phyloP scores from a whole-genome alignment of 1,140 invertebrate species.

The Hypothenemus hampei region DNA sequence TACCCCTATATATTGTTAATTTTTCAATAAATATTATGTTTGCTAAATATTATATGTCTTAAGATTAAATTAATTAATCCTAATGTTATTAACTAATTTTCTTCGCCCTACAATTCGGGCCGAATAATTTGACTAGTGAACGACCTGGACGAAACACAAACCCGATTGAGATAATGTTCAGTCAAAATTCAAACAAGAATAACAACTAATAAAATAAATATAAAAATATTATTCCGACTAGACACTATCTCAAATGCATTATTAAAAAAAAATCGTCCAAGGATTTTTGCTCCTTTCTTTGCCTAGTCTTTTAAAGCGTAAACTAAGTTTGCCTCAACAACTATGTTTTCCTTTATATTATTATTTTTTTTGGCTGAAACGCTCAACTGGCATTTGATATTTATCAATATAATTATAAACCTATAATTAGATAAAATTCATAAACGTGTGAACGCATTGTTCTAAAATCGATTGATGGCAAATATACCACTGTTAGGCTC shows the following conservation, averaged over 20 bases:
- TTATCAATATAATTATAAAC: slow-evolving; percentile 36
- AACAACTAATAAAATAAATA: neutral
- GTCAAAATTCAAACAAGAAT: too few species aligned
- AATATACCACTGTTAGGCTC: neutral
- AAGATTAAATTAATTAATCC: slow-evolving; percentile 39
- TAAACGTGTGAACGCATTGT: slow-evolving; percentile 42
- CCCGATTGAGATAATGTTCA: slow-evolving; percentile 2
- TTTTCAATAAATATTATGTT: slow-evolving; percentile 42
- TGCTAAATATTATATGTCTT: slow-evolving; percentile 41
- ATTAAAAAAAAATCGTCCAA: slow-evolving; percentile 7
- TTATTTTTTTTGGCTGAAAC: slow-evolving; percentile 43
- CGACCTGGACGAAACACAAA: slow-evolving; percentile 38
- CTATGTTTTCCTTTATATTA: slow-evolving; percentile 34
- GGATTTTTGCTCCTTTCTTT: slow-evolving; percentile 23
- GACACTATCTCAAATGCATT: too few species aligned
- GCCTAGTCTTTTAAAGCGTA: slow-evolving; percentile 39
- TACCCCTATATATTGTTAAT: slow-evolving; percentile 40
- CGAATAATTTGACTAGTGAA: slow-evolving; percentile 47
- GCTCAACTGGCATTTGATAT: slow-evolving; percentile 39
- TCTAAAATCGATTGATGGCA: slow-evolving; percentile 42
- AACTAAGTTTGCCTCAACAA: too few species aligned
- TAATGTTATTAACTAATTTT: slow-evolving; percentile 43
- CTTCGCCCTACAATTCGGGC: slow-evolving; percentile 30
- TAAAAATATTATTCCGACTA: neutral
- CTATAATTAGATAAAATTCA: slow-evolving; percentile 43